Conservation (phyloP, 2,113 vertebrate species). For the Carollia perspicillata region DNA sequence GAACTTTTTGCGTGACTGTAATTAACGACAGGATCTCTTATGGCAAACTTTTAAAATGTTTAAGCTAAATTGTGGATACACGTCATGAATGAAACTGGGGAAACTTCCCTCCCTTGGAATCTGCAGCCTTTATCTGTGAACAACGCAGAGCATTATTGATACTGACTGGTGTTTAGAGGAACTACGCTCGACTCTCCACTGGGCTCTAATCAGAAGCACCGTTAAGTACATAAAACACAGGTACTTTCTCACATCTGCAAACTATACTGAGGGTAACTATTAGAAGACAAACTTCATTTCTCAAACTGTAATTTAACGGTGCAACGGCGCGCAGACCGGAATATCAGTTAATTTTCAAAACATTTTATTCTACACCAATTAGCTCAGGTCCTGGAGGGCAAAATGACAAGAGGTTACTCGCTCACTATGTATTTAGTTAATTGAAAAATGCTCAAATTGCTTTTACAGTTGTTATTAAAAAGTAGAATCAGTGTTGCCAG, state of each 20-base stretch:
- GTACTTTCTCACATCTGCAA: conserved; percentile 53
- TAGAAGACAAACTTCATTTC: conserved; percentile 74
- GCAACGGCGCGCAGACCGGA: conserved; percentile 79
- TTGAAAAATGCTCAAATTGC: conserved; percentile 99
- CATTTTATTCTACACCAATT: conserved; percentile 98
- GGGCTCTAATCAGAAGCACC: conserved; percentile 73
- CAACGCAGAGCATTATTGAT: conserved; percentile 13
- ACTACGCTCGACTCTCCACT: conserved; percentile 18
- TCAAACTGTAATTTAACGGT: conserved; percentile 82
- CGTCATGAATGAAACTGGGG: background rate
- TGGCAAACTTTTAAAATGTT: background rate
- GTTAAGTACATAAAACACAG: conserved; percentile 55
- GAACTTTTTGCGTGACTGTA: background rate
- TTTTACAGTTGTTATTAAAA: conserved; percentile 99
- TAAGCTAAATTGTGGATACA: background rate
- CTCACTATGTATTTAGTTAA: conserved; percentile 99
- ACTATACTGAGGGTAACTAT: conserved; percentile 59
- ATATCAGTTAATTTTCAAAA: conserved; percentile 89
- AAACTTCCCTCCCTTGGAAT: background rate
- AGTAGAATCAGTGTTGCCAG: conserved; percentile 98
- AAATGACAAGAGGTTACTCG: conserved; percentile 99
- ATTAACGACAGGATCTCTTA: background rate
- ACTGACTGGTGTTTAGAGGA: conserved; percentile 37
- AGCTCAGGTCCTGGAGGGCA: conserved; percentile 98
- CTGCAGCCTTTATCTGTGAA: background rate